Evolutionary conservation across 2,797 vertebrate species (phyloP).

Genomic region (Muscicapa striata): DNA sequence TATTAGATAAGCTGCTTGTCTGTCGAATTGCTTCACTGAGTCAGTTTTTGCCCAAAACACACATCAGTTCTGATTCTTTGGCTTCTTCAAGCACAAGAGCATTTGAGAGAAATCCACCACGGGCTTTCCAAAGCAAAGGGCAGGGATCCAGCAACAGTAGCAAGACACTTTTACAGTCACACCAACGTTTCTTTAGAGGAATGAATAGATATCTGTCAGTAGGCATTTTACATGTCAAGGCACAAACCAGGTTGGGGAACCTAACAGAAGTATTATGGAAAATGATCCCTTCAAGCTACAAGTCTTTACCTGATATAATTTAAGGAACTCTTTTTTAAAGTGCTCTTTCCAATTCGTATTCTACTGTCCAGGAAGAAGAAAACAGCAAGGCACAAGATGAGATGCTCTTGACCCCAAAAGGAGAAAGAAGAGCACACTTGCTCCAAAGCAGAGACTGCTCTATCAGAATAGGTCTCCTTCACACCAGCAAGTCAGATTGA

Average conservation of each 20-base stretch:
- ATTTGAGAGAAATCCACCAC: neutral
- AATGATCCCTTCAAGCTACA: neutral
- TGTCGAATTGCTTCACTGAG: neutral
- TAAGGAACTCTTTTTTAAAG: neutral
- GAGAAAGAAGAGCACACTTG: neutral
- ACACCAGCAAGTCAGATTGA: neutral
- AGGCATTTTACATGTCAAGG: neutral
- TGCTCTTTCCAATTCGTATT: neutral
- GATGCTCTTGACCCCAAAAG: neutral
- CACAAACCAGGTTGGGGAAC: neutral
- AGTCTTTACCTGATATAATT: neutral
- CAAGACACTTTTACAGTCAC: neutral
- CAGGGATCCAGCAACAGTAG: neutral
- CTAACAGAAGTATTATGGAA: neutral
- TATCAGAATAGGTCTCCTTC: neutral
- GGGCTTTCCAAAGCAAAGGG: neutral
- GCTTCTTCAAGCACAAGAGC: neutral
- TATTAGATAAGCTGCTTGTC: neutral
- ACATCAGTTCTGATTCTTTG: neutral
- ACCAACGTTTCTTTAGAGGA: neutral
- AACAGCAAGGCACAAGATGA: neutral
- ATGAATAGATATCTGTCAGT: neutral
- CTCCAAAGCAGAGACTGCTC: neutral
- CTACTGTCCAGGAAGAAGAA: neutral
- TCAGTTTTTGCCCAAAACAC: constrained; percentile 1